A percentile compares a stretch with the other conserved stretches of the same genome.
These are phyloP conservation scores for Poecilia gillii DNA, from an alignment of 2,797 vertebrate genomes.

Conservation along the genomic window DNA sequence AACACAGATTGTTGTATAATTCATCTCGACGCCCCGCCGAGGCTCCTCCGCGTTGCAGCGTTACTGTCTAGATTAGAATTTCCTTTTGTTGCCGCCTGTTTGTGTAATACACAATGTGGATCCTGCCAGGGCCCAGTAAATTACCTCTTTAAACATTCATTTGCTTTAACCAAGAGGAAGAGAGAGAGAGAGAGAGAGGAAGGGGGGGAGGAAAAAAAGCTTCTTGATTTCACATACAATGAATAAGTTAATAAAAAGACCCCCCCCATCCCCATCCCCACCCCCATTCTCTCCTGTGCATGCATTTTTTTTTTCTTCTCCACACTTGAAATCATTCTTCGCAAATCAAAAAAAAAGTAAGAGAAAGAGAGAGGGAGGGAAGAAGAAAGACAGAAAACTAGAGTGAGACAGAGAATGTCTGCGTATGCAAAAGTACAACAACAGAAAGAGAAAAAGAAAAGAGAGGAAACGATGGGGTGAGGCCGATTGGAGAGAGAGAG, in stretches of 20 bases:
- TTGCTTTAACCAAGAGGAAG: slow-evolving; percentile 82
- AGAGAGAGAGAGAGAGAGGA: slow-evolving; percentile 28
- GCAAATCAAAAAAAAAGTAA: slow-evolving; percentile 76
- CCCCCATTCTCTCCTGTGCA: slow-evolving; percentile 62
- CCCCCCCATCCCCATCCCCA: slow-evolving; percentile 49
- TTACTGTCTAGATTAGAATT: slow-evolving; percentile 84
- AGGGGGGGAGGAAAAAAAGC: slow-evolving; percentile 54
- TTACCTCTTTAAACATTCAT: slow-evolving; percentile 88
- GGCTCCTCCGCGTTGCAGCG: slow-evolving; percentile 75
- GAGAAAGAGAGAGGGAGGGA: slow-evolving; percentile 48
- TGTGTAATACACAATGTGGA: slow-evolving; percentile 83
- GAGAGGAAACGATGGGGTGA: slow-evolving; percentile 66
- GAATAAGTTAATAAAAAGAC: slow-evolving; percentile 87
- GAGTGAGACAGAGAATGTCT: slow-evolving; percentile 76
- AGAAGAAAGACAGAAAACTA: slow-evolving; percentile 65
- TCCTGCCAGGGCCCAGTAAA: slow-evolving; percentile 82
- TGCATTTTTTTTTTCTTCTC: slow-evolving; percentile 57
- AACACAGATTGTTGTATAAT: slow-evolving; percentile 87
- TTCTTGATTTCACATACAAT: slow-evolving; percentile 86
- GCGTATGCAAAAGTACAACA: slow-evolving; percentile 83
- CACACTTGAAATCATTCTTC: slow-evolving; percentile 71
- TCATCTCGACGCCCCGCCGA: slow-evolving; percentile 80
- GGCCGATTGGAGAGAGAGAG: slow-evolving; percentile 36
- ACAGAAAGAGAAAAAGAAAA: slow-evolving; percentile 67
- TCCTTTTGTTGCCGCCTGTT: slow-evolving; percentile 84